A percentile compares a stretch with the other conserved stretches of the same genome.
Evolutionary conservation across 2,888 invertebrate genomes (phyloP).

Genomic region (Dryomyza anilis): DNA sequence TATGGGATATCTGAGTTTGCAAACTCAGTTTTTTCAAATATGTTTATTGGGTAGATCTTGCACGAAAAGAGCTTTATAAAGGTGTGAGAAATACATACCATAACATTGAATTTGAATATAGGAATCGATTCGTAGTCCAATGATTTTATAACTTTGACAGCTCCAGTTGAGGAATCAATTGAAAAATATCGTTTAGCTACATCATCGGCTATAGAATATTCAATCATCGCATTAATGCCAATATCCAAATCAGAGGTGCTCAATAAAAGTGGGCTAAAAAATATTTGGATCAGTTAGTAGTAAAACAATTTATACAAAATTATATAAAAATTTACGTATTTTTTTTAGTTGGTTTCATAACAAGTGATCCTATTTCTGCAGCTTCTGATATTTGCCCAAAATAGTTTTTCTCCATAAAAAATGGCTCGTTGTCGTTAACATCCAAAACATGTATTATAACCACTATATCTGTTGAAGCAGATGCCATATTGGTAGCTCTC

Average conservation of each 20-base stretch:
- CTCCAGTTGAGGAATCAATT: conserved; percentile 87
- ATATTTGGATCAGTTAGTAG: background rate
- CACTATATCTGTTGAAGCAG: conserved; percentile 71
- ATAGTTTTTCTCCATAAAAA: conserved; percentile 71
- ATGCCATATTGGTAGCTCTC: conserved; percentile 84
- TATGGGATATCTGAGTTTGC: background rate
- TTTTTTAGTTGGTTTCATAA: conserved; percentile 54
- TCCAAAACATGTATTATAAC: conserved; percentile 87
- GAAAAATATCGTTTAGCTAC: conserved; percentile 79
- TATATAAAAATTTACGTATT: conserved; percentile 42
- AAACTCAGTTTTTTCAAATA: background rate
- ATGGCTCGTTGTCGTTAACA: conserved; percentile 83
- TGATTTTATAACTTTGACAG: conserved; percentile 75
- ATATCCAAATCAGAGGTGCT: conserved; percentile 85
- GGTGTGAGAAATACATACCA: conserved; percentile 65
- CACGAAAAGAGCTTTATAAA: too few relatives aligned
- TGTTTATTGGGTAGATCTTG: too few relatives aligned
- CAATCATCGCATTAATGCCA: conserved; percentile 81
- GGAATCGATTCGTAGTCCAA: conserved; percentile 80
- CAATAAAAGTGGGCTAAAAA: conserved; percentile 78
- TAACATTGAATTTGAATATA: conserved; percentile 79
- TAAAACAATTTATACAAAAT: background rate
- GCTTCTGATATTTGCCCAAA: conserved; percentile 79
- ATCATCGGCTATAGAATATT: conserved; percentile 84
- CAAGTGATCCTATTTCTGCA: conserved; percentile 73